Evolutionary conservation across 64 coral and sea anemone species (phyloP).

Genomic region (Pocillopora verrucosa): DNA sequence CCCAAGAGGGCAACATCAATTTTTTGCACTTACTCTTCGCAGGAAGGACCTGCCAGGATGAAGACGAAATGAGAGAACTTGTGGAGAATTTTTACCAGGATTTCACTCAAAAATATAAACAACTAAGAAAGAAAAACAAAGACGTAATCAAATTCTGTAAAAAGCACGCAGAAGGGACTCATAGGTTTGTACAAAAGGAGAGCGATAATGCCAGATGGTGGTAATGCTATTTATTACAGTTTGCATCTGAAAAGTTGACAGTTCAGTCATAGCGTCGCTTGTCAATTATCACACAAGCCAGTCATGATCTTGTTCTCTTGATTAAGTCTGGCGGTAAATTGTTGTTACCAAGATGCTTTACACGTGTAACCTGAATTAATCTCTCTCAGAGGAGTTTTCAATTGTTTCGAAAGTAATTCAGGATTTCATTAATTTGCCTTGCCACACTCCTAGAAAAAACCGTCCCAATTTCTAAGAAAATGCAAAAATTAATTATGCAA

Average conservation of each 20-base stretch:
- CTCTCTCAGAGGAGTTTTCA: too few species aligned
- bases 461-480: too few species aligned
- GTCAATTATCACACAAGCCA: too few species aligned
- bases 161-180: background rate
- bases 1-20: background rate
- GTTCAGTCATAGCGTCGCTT: too few species aligned
- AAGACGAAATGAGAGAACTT: slow-evolving; percentile 10
- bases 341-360: too few species aligned
- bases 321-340: too few species aligned
- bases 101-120: background rate
- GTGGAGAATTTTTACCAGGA: slow-evolving; percentile 16
- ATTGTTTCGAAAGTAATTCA: too few species aligned
- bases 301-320: too few species aligned
- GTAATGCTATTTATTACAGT: background rate
- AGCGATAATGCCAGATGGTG: background rate
- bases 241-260: background rate
- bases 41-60: slow-evolving; percentile 29
- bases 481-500: too few species aligned
- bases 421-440: too few species aligned
- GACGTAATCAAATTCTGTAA: background rate
- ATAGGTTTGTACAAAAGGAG: background rate
- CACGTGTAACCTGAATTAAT: too few species aligned
- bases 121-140: slow-evolving; percentile 16
- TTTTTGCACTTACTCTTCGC: background rate
- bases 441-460: too few species aligned